phyloP scores from a whole-genome alignment of 1,140 invertebrate species.

The Sesamia nonagrioides region DNA sequence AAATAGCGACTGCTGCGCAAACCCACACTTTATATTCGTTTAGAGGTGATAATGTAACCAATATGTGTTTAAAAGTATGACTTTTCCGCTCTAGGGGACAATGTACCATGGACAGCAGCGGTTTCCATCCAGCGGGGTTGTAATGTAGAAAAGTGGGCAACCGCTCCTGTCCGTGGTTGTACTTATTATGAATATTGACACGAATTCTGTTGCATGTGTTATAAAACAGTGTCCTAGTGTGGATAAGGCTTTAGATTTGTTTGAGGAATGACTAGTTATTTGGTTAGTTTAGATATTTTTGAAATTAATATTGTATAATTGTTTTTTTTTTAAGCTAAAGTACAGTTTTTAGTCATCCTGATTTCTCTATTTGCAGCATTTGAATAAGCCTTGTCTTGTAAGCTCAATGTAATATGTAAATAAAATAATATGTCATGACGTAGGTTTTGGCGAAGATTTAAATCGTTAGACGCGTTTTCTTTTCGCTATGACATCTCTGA shows the following conservation, averaged over 20 bases:
- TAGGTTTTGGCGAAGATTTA: background rate
- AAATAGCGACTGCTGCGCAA: slow-evolving; percentile 87
- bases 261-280: slow-evolving; percentile 19
- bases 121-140: too few relatives aligned
- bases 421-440: background rate
- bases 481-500: too few relatives aligned
- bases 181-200: too few relatives aligned
- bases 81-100: background rate
- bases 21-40: slow-evolving; percentile 91
- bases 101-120: too few relatives aligned
- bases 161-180: too few relatives aligned
- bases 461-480: too few relatives aligned
- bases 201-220: too few relatives aligned
- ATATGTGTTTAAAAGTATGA: background rate
- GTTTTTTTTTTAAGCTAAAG: too few relatives aligned
- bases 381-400: background rate
- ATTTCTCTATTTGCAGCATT: background rate
- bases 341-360: too few relatives aligned
- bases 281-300: slow-evolving; percentile 2
- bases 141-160: too few relatives aligned
- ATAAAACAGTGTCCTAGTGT: background rate
- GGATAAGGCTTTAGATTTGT: background rate
- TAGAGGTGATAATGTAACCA: slow-evolving; percentile 63
- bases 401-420: slow-evolving; percentile 15
- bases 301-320: too few relatives aligned